A percentile compares a stretch with the other conserved stretches of the same genome.
These are phyloP conservation scores for Anoplolepis gracilipes DNA, from an alignment of 1,140 invertebrate genomes.

Conservation along the genomic window DNA sequence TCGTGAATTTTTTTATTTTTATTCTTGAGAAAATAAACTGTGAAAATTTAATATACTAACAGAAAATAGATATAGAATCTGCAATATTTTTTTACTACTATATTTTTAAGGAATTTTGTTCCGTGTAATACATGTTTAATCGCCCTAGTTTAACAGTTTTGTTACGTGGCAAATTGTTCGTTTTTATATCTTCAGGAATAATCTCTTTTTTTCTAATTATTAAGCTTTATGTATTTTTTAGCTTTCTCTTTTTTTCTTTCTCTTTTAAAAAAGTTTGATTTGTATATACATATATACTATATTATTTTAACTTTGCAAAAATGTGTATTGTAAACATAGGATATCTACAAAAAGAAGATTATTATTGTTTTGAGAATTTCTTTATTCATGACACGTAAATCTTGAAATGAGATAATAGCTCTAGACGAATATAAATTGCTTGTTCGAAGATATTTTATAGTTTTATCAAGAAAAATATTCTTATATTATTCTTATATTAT, in stretches of 20 bases:
- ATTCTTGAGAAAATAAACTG: not conserved
- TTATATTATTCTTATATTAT: too few relatives aligned
- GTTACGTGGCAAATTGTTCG: not conserved
- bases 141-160: not conserved
- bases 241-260: not conserved
- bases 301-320: too few relatives aligned
- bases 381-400: too few relatives aligned
- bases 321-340: too few relatives aligned
- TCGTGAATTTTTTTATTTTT: not conserved
- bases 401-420: too few relatives aligned
- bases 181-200: not conserved
- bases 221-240: not conserved
- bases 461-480: too few relatives aligned
- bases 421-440: too few relatives aligned
- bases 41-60: not conserved
- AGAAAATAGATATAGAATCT: not conserved
- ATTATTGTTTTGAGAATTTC: too few relatives aligned
- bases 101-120: not conserved
- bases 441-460: too few relatives aligned
- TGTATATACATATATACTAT: too few relatives aligned
- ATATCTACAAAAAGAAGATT: too few relatives aligned
- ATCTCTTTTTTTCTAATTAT: not conserved
- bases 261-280: not conserved
- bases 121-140: not conserved
- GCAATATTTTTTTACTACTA: not conserved